A percentile compares a stretch with the other conserved stretches of the same genome.
phyloP scores from a whole-genome alignment of 1,140 invertebrate species.

The Reticulitermes speratus region DNA sequence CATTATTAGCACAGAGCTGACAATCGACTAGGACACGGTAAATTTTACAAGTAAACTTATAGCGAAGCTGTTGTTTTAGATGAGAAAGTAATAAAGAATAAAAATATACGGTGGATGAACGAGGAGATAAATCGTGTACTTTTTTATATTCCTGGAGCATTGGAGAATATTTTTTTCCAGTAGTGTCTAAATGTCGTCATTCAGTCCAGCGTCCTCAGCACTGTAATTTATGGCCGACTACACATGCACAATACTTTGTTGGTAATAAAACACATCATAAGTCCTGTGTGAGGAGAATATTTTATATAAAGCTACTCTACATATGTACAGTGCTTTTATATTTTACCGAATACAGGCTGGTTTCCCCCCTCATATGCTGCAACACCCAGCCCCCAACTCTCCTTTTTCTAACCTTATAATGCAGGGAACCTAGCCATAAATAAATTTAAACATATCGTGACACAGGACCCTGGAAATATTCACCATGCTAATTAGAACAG shows the following conservation, averaged over 20 bases:
- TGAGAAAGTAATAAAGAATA: background rate
- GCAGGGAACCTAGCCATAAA: background rate
- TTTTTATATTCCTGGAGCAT: background rate
- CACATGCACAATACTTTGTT: background rate
- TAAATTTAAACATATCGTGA: background rate
- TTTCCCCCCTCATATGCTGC: background rate
- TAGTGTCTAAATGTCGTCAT: background rate
- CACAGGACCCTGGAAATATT: background rate
- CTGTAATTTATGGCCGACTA: background rate
- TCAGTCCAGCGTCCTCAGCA: background rate
- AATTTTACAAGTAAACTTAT: background rate
- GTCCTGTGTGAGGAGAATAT: background rate
- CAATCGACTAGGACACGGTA: no score
- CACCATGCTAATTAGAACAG: background rate
- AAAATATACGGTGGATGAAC: background rate
- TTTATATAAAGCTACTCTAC: background rate
- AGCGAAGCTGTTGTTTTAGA: background rate
- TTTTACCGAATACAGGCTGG: background rate
- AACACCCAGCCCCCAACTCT: background rate
- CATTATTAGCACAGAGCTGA: no score
- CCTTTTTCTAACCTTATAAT: background rate
- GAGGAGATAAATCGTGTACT: background rate
- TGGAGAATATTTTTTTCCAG: background rate
- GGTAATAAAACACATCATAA: background rate
- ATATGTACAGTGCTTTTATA: background rate